Conservation (phyloP, 2,113 vertebrate genomes). For the Ochotona princeps region DNA sequence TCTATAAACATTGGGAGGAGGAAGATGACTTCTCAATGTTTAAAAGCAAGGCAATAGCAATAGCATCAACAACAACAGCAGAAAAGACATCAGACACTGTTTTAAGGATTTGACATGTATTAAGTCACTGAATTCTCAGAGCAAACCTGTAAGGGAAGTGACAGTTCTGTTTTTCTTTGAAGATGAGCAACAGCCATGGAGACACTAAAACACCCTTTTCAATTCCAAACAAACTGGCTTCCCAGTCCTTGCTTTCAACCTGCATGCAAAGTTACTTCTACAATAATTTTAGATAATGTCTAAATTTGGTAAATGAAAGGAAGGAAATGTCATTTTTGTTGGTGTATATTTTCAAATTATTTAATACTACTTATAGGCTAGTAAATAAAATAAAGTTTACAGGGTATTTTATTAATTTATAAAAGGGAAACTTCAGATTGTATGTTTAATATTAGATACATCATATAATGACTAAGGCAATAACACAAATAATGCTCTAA, state of each 20-base stretch:
- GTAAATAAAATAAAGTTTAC: neutral
- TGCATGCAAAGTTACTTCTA: neutral
- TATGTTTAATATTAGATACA: neutral
- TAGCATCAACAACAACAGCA: neutral
- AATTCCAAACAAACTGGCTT: neutral
- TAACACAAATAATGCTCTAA: neutral
- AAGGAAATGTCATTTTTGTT: neutral
- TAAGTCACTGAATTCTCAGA: neutral
- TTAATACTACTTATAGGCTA: neutral
- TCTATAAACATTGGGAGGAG: too few relatives aligned
- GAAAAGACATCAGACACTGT: neutral
- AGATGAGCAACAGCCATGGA: neutral
- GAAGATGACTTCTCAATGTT: neutral
- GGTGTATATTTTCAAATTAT: neutral
- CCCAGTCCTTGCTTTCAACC: neutral
- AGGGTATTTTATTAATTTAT: neutral
- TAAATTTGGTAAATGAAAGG: neutral
- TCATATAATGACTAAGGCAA: neutral
- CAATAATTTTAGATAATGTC: neutral
- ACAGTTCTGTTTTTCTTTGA: neutral
- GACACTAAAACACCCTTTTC: neutral
- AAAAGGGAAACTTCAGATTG: neutral
- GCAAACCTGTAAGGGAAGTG: neutral
- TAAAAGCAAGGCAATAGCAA: neutral
- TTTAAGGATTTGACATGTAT: neutral